Evolutionary conservation across 2,113 vertebrate genomes (phyloP).

Genomic region (Nestor notabilis): DNA sequence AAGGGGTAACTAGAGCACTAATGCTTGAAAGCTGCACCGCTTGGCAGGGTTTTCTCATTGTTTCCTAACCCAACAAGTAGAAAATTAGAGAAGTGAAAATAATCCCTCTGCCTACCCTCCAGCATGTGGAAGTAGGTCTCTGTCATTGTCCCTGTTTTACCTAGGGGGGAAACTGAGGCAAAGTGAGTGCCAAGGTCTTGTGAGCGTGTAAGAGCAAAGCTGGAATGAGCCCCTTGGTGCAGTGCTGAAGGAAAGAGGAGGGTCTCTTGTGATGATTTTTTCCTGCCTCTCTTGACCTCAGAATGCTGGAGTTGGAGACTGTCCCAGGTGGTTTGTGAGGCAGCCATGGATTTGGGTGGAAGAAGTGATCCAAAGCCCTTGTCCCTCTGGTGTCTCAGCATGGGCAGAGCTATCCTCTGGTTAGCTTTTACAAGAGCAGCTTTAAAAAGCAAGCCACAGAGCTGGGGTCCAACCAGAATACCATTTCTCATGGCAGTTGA

Average conservation of each 20-base stretch:
- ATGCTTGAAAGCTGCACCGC: rapidly evolving
- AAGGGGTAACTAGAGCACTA: not conserved
- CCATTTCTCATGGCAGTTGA: not conserved
- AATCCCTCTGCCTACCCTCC: not conserved
- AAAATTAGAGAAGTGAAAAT: not conserved
- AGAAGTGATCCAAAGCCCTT: not conserved
- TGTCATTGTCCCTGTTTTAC: not conserved
- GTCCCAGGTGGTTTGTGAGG: not conserved
- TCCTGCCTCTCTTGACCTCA: not conserved
- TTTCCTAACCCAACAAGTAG: not conserved
- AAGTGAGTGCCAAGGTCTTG: rapidly evolving
- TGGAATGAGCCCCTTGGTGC: not conserved
- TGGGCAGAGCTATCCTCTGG: not conserved
- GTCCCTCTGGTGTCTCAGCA: not conserved
- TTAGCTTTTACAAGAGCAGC: not conserved
- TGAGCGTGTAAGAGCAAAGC: not conserved
- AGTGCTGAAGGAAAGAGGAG: not conserved
- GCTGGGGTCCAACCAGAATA: rapidly evolving
- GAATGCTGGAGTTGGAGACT: not conserved
- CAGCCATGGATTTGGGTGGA: not conserved
- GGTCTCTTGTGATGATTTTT: not conserved
- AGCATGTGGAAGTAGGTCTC: not conserved
- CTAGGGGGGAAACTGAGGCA: not conserved
- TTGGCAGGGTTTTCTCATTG: not conserved
- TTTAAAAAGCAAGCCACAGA: not conserved